Base-by-base conservation (phyloP, 2,888 invertebrate species). In the Lepidocyrtoides sp. region DNA sequence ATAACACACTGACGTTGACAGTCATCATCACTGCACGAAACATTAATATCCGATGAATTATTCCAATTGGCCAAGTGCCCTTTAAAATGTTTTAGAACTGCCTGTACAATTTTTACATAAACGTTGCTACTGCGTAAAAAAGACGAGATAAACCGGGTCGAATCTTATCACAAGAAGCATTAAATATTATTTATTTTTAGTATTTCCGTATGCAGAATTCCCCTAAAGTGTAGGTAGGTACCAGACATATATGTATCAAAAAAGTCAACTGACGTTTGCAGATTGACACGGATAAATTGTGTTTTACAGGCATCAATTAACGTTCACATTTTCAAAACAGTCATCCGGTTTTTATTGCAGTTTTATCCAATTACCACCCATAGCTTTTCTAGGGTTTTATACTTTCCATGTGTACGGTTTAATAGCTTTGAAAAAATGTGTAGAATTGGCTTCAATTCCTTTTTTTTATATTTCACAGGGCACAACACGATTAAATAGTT, bases 31-130 rank as follows among this genome's bases (percentile, higher is more conserved):
- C 86, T 75, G 57, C 36, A 51, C 75, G 57, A 72, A 72, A 85
- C 72, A 72, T 85, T 85, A 44, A 29, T 75, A 72, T 60, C 41
- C 29, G 72, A 85, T 54, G 81, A 81, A 66, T 83, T 83, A 83
- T 63, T 83, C n/a, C 44, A 48, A 32, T 86, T 86, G 86, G 86
- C 86, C 86, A 77, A 57, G 41, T 85, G 72, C 85, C 85, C 83
- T 83, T 17, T 2, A 48, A 48, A 51, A 69, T 48, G 72, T 75
- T 75, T 44, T 36, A 2, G 10, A 63, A 26, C 32, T 14, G 20
- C 69, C 32, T 66, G 29, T 66, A n/a, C n/a, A 12, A 3, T n/a
- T 66, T 66, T 29, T 32, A 14, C 66, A 5, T 12, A 66, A 29
- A 14, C 4, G 2, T 66, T 5, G 20, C 17, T 57, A 5, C 57